These are phyloP conservation scores for Eptesicus fuscus DNA, from an alignment of 2,113 vertebrate genomes.

Conservation along the genomic window DNA sequence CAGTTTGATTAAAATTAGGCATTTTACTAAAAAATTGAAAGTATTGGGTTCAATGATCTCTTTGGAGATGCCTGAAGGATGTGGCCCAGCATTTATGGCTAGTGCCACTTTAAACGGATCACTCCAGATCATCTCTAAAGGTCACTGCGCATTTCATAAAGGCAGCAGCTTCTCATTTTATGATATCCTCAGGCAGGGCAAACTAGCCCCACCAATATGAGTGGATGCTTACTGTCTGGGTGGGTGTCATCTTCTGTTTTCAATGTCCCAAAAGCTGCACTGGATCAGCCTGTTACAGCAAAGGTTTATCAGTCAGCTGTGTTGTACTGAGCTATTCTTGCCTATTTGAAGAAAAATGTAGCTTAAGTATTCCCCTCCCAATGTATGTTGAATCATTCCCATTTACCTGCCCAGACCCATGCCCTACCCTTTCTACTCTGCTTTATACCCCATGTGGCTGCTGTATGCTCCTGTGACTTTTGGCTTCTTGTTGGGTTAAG, in stretches of 20 bases:
- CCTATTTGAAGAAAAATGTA: not conserved
- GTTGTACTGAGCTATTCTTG: not conserved
- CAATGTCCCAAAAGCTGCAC: not conserved
- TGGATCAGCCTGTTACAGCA: not conserved
- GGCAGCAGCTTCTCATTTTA: not conserved
- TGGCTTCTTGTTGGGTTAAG: not conserved
- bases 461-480: not conserved
- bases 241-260: not conserved
- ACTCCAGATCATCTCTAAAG: not conserved
- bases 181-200: not conserved
- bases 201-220: not conserved
- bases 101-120: not conserved
- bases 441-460: not conserved
- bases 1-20: slow-evolving; percentile 21
- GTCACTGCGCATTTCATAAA: not conserved
- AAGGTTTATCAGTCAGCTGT: not conserved
- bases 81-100: not conserved
- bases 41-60: not conserved
- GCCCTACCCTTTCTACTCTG: not conserved
- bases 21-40: not conserved
- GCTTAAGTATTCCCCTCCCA: not conserved
- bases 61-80: not conserved
- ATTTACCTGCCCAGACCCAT: not conserved
- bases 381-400: not conserved
- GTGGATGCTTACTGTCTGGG: not conserved